phyloP scores from a whole-genome alignment of 2,113 vertebrate genomes.

The Mohoua ochrocephala region DNA sequence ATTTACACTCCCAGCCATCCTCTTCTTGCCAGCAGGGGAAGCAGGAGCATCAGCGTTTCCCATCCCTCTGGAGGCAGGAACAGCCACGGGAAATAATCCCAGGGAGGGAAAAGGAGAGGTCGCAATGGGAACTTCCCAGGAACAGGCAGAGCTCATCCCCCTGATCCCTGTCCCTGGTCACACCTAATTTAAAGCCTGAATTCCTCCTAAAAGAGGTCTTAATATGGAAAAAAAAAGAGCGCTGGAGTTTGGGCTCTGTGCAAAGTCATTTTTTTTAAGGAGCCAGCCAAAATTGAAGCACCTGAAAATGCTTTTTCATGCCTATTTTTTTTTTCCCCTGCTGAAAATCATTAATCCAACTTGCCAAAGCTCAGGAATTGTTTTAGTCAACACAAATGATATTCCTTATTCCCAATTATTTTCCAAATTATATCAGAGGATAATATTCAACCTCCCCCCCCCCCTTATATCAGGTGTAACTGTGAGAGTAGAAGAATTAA shows the following conservation, averaged over 20 bases:
- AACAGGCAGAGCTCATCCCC: not conserved
- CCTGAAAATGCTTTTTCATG: not conserved
- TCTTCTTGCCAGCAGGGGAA: not conserved
- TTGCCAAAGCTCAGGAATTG: not conserved
- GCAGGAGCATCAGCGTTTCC: not conserved
- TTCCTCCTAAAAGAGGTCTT: not conserved
- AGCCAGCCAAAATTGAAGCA: not conserved
- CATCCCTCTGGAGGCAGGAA: not conserved
- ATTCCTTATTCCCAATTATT: not conserved
- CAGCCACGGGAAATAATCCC: not conserved
- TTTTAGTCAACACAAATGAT: not conserved
- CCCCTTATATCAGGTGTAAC: not conserved
- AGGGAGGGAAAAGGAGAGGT: accelerated
- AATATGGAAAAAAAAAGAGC: not conserved
- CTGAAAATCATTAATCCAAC: not conserved
- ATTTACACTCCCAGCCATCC: not conserved
- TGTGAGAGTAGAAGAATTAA: not conserved
- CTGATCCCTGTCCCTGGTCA: not conserved
- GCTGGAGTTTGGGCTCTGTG: not conserved
- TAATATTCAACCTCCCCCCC: not conserved
- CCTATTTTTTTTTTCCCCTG: not conserved
- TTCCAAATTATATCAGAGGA: not conserved
- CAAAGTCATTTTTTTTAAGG: not conserved
- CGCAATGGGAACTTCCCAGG: not conserved
- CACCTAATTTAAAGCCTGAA: not conserved